Conservation (phyloP, 2,888 invertebrate species). For the Crossocerus cetratus region DNA sequence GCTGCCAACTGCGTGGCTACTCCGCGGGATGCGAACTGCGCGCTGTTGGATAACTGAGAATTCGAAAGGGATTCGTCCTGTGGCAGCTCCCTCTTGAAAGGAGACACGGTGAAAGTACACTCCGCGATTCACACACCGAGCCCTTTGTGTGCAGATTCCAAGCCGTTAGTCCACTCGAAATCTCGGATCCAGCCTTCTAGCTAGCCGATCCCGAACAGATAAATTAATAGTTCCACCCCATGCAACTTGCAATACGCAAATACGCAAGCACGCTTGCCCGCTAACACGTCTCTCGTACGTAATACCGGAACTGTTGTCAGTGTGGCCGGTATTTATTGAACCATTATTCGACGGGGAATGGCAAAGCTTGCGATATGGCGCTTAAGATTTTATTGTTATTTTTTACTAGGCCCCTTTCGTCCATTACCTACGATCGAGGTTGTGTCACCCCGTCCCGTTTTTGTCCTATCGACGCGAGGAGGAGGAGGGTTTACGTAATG, state of each 20-base stretch:
- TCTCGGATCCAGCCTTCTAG: slow-evolving; percentile 6
- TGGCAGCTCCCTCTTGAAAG: not conserved
- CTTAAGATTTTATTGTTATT: too few species aligned
- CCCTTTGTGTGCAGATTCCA: slow-evolving; percentile 47
- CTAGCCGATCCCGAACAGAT: too few species aligned
- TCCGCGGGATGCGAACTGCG: slow-evolving; percentile 25
- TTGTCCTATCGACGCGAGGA: not conserved
- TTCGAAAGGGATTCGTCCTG: slow-evolving; percentile 24
- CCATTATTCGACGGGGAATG: too few species aligned
- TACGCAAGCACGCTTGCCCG: too few species aligned
- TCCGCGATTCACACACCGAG: slow-evolving; percentile 22
- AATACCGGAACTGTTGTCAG: too few species aligned
- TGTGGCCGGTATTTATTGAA: too few species aligned
- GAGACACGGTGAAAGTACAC: slow-evolving; percentile 28
- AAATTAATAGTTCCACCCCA: too few species aligned
- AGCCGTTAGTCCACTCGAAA: slow-evolving; percentile 25
- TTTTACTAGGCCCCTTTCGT: not conserved
- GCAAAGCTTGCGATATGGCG: not conserved
- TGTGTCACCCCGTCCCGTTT: not conserved
- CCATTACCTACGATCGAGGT: not conserved
- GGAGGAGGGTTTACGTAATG: slow-evolving; percentile 19
- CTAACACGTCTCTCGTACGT: too few species aligned
- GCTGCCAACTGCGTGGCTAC: too few species aligned
- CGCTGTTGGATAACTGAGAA: slow-evolving; percentile 16
- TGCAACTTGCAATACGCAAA: too few species aligned